Base-by-base conservation (phyloP, 2,888 invertebrate species). In the Pseudococcus jackbeardsleyi region DNA sequence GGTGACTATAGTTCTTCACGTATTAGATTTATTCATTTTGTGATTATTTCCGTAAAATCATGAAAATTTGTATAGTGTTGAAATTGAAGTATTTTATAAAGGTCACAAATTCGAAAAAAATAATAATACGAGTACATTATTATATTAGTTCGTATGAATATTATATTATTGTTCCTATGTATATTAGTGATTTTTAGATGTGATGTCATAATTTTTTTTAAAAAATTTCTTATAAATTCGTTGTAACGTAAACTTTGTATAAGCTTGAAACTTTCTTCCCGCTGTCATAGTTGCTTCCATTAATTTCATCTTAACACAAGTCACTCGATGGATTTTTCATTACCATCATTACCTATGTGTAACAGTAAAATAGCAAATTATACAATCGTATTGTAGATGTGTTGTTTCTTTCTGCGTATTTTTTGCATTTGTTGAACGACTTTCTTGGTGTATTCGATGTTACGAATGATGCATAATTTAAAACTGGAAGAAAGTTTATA, bases 201-300 rank as follows among this genome's bases (percentile, higher is more conserved):
- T 72, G 72, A 26, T 64, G 19, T 39, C 33, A 11, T 68, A 68
- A 12, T 68, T 72, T 72, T 72, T 68, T 72, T 72, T 72, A 15
- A 17, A 33, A 33, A 68, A 15, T 72, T 72, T 26, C 33, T 33
- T 33, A 72, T 17, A 33, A 33, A 72, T 72, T 72, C 12, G 64
- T 64, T 7, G 22, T 64, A 64, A 64, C 64, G 19, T 22, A 22
- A 64, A 64, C 22, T 64, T 64, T 22, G 5, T 22, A 64, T 64
- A 22, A 22, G 64, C 64, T 33, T 72, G 33, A 72, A 33, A 17
- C 33, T 68, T 72, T 72, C 33, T 72, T 72, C 33, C 72, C 33
- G 33, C 72, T 72, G 26, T 39, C 72, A 72, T 72, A 72, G 11
- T 72, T 72, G 72, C 72, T 72, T 72, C 72, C 72, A 72, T 72